Evolutionary conservation across 2,797 vertebrate genomes (phyloP).

Genomic region (Acridotheres tristis): DNA sequence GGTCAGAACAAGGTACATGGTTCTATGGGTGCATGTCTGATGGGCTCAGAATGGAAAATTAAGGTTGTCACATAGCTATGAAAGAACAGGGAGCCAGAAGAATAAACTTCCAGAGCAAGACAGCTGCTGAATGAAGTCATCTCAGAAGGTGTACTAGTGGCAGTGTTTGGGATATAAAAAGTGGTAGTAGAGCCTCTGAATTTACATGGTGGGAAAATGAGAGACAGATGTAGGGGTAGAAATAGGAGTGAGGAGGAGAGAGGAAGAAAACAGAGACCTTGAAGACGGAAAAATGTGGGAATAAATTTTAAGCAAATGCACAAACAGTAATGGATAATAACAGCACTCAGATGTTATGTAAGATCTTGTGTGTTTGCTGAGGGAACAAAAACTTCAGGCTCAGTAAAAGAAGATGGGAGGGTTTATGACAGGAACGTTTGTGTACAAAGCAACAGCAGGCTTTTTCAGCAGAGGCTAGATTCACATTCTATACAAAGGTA

Average conservation of each 20-base stretch:
- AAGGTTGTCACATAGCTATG: background rate
- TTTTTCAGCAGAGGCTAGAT: background rate
- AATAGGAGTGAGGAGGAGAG: background rate
- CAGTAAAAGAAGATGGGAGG: background rate
- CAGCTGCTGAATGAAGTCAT: background rate
- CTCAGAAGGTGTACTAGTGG: background rate
- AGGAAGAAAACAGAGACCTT: background rate
- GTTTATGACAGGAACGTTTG: background rate
- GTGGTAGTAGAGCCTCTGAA: background rate
- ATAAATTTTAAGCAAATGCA: background rate
- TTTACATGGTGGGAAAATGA: background rate
- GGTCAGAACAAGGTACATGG: rapidly evolving
- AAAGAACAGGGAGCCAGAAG: background rate
- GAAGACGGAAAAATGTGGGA: background rate
- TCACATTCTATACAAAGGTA: background rate
- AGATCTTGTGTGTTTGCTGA: background rate
- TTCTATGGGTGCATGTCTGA: background rate
- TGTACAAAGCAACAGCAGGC: background rate
- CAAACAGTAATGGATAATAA: background rate
- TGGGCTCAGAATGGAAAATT: background rate
- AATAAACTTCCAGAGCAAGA: background rate
- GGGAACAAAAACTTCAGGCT: background rate
- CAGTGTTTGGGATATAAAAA: rapidly evolving
- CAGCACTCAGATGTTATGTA: background rate
- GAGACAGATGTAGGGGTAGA: background rate